Evolutionary conservation across 2,797 vertebrate species (phyloP).

Genomic region (Semotilus atromaculatus): DNA sequence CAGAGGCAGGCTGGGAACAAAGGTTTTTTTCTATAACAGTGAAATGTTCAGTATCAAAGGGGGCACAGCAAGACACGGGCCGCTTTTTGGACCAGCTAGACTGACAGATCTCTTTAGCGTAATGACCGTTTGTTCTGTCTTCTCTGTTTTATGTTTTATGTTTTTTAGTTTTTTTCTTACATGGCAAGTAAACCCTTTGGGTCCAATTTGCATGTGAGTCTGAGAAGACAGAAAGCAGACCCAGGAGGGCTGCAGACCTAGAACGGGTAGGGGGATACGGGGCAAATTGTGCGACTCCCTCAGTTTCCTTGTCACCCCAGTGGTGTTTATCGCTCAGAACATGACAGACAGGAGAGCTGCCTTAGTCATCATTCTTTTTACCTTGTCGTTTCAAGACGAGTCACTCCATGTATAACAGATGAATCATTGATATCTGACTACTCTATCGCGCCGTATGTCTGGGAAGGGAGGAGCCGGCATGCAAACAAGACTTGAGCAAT

Average conservation of each 20-base stretch:
- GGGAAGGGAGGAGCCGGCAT: constrained; percentile 62
- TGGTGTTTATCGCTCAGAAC: constrained; percentile 72
- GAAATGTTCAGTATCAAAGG: constrained; percentile 58
- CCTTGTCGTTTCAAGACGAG: constrained; percentile 69
- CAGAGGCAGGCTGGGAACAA: constrained; percentile 61
- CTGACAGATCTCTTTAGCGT: constrained; percentile 54
- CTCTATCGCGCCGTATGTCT: constrained; percentile 66
- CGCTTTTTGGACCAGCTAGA: constrained; percentile 43
- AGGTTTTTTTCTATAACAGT: constrained; percentile 60
- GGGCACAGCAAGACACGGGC: constrained; percentile 46
- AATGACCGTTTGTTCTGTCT: constrained; percentile 45
- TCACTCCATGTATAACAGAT: constrained; percentile 73
- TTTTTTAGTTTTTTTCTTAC: constrained; percentile 18
- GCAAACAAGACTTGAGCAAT: constrained; percentile 60
- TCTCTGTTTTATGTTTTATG: constrained; percentile 8
- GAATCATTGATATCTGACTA: constrained; percentile 65
- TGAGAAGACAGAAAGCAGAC: constrained; percentile 21
- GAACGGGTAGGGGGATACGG: neutral
- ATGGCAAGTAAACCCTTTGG: constrained; percentile 26
- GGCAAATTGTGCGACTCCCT: neutral
- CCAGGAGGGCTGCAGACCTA: neutral
- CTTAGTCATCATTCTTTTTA: constrained; percentile 70
- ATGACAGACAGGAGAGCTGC: constrained; percentile 74
- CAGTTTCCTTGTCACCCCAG: constrained; percentile 56
- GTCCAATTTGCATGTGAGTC: constrained; percentile 29